These are phyloP conservation scores for Oeneis ivallda DNA, from an alignment of 2,888 invertebrate genomes.

Conservation along the genomic window DNA sequence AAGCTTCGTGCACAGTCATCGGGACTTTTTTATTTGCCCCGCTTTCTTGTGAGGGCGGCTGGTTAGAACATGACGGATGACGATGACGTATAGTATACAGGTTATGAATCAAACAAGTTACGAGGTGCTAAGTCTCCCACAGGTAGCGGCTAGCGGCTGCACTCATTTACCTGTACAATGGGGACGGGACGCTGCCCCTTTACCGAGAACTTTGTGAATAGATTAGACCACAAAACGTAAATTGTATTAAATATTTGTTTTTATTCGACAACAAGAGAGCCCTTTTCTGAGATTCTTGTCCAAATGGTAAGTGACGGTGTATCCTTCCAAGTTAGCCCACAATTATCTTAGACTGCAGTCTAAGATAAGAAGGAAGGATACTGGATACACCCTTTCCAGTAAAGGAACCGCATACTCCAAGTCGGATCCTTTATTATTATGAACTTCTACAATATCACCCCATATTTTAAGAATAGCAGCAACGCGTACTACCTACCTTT, in stretches of 20 bases:
- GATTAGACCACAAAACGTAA: conserved; percentile 57
- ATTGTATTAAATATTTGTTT: conserved; percentile 12
- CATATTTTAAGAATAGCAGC: background rate
- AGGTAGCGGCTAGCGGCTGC: conserved; percentile 59
- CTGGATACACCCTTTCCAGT: too few relatives aligned
- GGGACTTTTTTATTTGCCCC: conserved; percentile 66
- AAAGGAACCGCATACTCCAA: too few relatives aligned
- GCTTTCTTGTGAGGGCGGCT: conserved; percentile 57
- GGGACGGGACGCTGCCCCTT: conserved; percentile 65
- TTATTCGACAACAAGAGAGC: too few relatives aligned
- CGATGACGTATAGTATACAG: conserved; percentile 42
- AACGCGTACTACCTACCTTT: background rate
- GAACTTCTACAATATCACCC: background rate
- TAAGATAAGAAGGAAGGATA: too few relatives aligned
- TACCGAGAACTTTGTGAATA: conserved; percentile 66
- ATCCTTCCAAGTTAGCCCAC: too few relatives aligned
- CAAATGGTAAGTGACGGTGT: too few relatives aligned
- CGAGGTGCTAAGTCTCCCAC: conserved; percentile 56
- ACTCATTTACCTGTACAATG: conserved; percentile 66
- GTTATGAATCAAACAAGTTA: conserved; percentile 52
- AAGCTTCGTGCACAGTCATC: conserved; percentile 77
- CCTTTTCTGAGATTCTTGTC: too few relatives aligned
- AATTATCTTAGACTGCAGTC: too few relatives aligned
- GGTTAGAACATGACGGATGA: conserved; percentile 46
- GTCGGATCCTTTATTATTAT: background rate